Conservation (phyloP, 1,140 invertebrate genomes). For the Musca domestica region DNA sequence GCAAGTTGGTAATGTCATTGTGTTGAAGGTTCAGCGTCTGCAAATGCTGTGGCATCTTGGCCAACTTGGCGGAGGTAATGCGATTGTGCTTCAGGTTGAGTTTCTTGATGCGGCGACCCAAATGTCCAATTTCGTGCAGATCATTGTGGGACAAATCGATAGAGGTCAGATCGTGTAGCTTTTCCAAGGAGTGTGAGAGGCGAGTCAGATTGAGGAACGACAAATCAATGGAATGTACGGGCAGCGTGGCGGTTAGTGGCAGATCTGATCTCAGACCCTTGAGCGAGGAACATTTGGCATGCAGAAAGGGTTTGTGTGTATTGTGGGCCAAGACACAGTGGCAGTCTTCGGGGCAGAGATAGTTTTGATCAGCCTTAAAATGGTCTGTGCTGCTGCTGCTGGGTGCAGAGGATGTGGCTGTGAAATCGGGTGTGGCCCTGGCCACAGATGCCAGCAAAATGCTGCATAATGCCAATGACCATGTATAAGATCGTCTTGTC, state of each 20-base stretch:
- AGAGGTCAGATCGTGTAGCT: slow-evolving; percentile 58
- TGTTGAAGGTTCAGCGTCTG: slow-evolving; percentile 63
- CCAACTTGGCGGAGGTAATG: slow-evolving; percentile 56
- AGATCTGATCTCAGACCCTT: slow-evolving; percentile 32
- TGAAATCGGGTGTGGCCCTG: slow-evolving; percentile 21
- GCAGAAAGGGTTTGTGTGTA: slow-evolving; percentile 38
- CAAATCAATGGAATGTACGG: slow-evolving; percentile 57
- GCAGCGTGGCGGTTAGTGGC: slow-evolving; percentile 28
- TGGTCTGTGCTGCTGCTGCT: neutral
- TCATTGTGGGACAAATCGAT: slow-evolving; percentile 61
- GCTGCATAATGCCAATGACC: slow-evolving; percentile 24
- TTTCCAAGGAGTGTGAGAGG: slow-evolving; percentile 57
- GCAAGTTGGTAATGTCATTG: slow-evolving; percentile 60
- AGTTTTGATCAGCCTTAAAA: slow-evolving; percentile 17
- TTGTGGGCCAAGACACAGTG: slow-evolving; percentile 38
- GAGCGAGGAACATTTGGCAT: slow-evolving; percentile 46
- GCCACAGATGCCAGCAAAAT: slow-evolving; percentile 32
- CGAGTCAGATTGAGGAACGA: slow-evolving; percentile 60
- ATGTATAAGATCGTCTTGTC: slow-evolving; percentile 1
- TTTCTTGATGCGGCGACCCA: slow-evolving; percentile 61
- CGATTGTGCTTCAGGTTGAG: slow-evolving; percentile 61
- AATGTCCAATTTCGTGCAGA: slow-evolving; percentile 57
- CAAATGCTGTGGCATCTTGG: slow-evolving; percentile 60
- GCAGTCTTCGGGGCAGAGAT: slow-evolving; percentile 43
- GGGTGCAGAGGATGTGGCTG: neutral